These are phyloP conservation scores for Toxonevra muliebris DNA, from an alignment of 2,888 invertebrate genomes.

Conservation along the genomic window DNA sequence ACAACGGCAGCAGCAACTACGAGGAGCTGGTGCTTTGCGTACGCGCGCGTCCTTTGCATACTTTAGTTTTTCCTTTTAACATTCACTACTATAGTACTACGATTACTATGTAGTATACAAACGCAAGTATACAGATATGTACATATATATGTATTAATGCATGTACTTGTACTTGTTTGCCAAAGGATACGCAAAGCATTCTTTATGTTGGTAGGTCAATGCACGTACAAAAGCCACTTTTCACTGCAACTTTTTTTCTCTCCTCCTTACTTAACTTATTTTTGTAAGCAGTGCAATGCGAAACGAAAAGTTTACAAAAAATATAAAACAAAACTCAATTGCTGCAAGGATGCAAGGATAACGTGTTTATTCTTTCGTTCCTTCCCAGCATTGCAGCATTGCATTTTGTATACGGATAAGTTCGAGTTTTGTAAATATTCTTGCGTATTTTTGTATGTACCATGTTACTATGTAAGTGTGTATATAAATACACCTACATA, in stretches of 20 bases:
- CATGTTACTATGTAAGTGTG: too few species aligned
- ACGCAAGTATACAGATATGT: neutral
- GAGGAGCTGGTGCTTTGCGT: slow-evolving; percentile 9
- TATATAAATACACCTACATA: too few species aligned
- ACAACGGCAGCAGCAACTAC: slow-evolving; percentile 21
- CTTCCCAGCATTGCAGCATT: slow-evolving; percentile 29
- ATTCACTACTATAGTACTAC: too few species aligned
- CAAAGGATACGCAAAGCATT: slow-evolving; percentile 42
- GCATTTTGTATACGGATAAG: neutral
- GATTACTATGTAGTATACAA: too few species aligned
- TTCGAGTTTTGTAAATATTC: too few species aligned
- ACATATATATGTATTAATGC: slow-evolving; percentile 13
- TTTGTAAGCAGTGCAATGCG: neutral
- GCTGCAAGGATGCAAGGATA: neutral
- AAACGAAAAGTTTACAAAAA: slow-evolving; percentile 15
- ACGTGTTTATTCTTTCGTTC: slow-evolving; percentile 33
- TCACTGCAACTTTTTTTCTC: slow-evolving; percentile 40
- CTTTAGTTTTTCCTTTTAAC: neutral
- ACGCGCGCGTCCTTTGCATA: slow-evolving; percentile 4
- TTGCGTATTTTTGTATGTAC: too few species aligned
- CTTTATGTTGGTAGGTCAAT: slow-evolving; percentile 66
- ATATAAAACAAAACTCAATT: neutral
- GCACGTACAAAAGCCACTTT: slow-evolving; percentile 64
- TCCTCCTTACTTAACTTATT: slow-evolving; percentile 10
- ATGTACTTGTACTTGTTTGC: slow-evolving; percentile 32